phyloP scores from a whole-genome alignment of 30 jellyfish, hydroid and myxozoan genomes.

The Aurelia sp. region DNA sequence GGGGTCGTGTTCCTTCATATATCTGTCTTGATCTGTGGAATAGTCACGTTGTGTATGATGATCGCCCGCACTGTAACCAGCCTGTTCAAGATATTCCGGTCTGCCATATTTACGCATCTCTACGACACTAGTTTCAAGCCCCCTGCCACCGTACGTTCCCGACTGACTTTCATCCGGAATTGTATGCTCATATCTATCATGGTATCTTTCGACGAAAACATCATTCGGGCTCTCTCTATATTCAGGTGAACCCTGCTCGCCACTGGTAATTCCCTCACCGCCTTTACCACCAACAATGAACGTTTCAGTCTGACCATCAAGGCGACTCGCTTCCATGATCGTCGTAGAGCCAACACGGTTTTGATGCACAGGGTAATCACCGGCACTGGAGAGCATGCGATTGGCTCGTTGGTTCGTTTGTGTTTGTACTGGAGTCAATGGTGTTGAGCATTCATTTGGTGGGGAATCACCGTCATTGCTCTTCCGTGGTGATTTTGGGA shows the following conservation, averaged over 20 bases:
- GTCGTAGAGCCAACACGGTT: slow-evolving; percentile 51
- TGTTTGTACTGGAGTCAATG: slow-evolving; percentile 46
- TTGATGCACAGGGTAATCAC: slow-evolving; percentile 32
- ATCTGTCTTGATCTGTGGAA: not conserved
- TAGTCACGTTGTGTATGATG: not conserved
- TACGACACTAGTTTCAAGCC: not conserved
- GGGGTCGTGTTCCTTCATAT: not conserved
- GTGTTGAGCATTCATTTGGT: slow-evolving; percentile 78
- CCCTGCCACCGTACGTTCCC: not conserved
- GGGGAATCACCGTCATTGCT: slow-evolving; percentile 25
- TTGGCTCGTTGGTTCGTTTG: slow-evolving; percentile 12
- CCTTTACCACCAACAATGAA: not conserved
- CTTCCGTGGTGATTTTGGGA: slow-evolving; percentile 3
- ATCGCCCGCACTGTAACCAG: not conserved
- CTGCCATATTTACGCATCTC: not conserved
- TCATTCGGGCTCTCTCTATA: not conserved
- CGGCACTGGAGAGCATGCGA: not conserved
- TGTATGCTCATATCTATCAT: not conserved
- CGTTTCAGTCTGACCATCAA: not conserved
- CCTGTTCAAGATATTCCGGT: not conserved
- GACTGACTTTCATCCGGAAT: not conserved
- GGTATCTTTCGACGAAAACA: not conserved
- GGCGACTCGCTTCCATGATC: slow-evolving; percentile 22
- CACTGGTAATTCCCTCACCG: not conserved
- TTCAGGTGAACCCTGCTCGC: not conserved